Evolutionary conservation across 2,113 vertebrate genomes (phyloP), one percentile per base, ranked within the genome.

Genomic region (Danionella cerebrum): DNA sequence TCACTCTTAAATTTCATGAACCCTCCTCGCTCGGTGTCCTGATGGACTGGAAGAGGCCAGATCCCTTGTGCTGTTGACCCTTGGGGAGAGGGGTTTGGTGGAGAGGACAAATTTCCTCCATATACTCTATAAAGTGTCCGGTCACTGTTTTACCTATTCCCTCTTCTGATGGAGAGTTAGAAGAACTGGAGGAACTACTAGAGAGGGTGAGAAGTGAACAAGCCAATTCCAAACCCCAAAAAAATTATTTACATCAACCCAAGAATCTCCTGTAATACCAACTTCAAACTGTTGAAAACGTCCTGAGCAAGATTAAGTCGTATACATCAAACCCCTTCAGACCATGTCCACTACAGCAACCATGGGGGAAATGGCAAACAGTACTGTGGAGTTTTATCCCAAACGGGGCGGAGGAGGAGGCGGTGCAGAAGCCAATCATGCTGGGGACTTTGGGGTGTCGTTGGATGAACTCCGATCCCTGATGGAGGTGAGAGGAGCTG

Each of bases 311-410:
- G 22, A 72, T 58, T 67, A 76, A 75, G 60, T 70, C 41, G 50
- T 22, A 39, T 67, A 76, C 31, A 72, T 65, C 18, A 39, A 47
- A 54, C 13, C 33, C 19, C 51, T 48, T 18, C 55, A 54, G 62
- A 14, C 31, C 67, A 87, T 87, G 85, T 87, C 87, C 54, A 86
- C 84, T 22, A 87, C 83, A 42, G 84, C 78, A 69, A 87, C 84
- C 0, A 93, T 95, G 91, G 93, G 91, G 1, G 93, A 95, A 76
- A 88, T 94, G 85, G 92, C 90, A 24, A 95, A 94, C 85, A 95
- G 93, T 13, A 86, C 89, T n/a, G 90, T 92, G 72, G 93, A 92
- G 81, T 92, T 92, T 82, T 92, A 92, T 78, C 90, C 92, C 71
- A 93, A 94, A 77, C 82, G 78, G 4, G 44, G 69, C 27, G 71